Conservation (phyloP, 2,113 vertebrate genomes). For the Rattus norvegicus region GRCr8 NC_086019.1:133839001-133839500, state of each 20-base stretch:
- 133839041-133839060: constrained; percentile 93
- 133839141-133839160: constrained; percentile 94
- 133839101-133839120: constrained; percentile 93
- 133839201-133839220: constrained; percentile 92
- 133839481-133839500: neutral
- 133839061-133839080: constrained; percentile 95
- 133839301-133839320: neutral
- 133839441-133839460: neutral
- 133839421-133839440: neutral
- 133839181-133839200: constrained; percentile 94
- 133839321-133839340: neutral
- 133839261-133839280: constrained; percentile 90
- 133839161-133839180: constrained; percentile 93
- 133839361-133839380: constrained; percentile 74
- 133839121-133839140: constrained; percentile 88
- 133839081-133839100: constrained; percentile 96
- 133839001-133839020: constrained; percentile 83
- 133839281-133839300: constrained; percentile 83
- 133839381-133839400: constrained; percentile 73
- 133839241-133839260: constrained; percentile 94
- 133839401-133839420: neutral
- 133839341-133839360: constrained; percentile 71
- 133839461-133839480: neutral
- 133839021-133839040: constrained; percentile 90
- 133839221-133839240: constrained; percentile 92